A percentile compares a stretch with the other conserved stretches of the same genome.
phyloP scores from a whole-genome alignment of 2,888 invertebrate genomes.

The Eupithecia pulchellata region DNA sequence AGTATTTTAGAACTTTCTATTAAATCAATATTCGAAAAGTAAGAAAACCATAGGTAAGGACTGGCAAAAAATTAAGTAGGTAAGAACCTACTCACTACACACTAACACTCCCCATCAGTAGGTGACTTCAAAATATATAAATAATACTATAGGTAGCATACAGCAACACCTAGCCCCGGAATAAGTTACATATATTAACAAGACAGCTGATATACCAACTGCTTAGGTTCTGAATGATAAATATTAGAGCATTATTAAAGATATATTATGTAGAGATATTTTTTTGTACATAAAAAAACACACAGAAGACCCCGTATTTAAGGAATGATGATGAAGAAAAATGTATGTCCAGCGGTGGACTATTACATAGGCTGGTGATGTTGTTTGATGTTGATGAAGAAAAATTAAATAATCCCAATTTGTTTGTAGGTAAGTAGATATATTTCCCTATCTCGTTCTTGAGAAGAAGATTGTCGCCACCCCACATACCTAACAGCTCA shows the following conservation, averaged over 20 bases:
- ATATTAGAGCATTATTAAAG: too few species aligned
- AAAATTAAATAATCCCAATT: not conserved
- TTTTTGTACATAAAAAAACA: not conserved
- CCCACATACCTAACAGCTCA: not conserved
- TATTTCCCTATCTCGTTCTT: not conserved
- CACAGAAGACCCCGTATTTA: too few species aligned
- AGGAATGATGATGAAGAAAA: not conserved
- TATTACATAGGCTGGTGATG: too few species aligned
- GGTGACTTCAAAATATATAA: not conserved
- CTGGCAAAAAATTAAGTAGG: not conserved
- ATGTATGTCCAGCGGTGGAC: too few species aligned
- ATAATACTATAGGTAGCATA: not conserved
- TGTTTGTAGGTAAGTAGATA: not conserved
- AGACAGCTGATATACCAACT: too few species aligned
- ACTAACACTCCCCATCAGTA: not conserved
- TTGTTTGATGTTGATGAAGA: not conserved
- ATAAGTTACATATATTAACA: too few species aligned
- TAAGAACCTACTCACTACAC: not conserved
- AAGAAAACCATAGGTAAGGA: not conserved
- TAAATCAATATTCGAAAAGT: not conserved
- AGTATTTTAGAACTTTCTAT: not conserved
- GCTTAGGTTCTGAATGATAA: too few species aligned
- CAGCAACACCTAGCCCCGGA: not conserved
- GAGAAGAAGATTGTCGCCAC: not conserved
- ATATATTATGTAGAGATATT: too few species aligned